A percentile compares a stretch with the other conserved stretches of the same genome.
Conservation (phyloP, 2,888 invertebrate species). For the Mystacides longicornis region DNA sequence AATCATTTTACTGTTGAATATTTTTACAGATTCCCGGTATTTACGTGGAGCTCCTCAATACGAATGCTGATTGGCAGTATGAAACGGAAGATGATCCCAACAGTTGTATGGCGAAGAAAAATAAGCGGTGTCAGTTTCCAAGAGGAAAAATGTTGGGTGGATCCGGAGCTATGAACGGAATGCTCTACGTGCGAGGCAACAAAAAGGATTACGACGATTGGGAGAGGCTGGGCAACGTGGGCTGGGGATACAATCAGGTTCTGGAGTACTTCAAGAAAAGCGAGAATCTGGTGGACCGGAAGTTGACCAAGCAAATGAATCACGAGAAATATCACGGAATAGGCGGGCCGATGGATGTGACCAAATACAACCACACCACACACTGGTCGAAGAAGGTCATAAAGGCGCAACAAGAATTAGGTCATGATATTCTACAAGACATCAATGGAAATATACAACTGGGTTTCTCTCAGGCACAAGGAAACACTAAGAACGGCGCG, state of each 20-base stretch:
- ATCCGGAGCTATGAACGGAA: constrained; percentile 52
- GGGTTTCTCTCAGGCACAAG: constrained; percentile 41
- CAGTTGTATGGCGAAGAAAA: constrained; percentile 38
- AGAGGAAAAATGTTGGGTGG: constrained; percentile 60
- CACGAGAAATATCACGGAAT: constrained; percentile 34
- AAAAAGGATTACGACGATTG: constrained; percentile 49
- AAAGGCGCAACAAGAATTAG: constrained; percentile 42
- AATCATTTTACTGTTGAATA: no score
- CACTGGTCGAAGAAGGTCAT: constrained; percentile 37
- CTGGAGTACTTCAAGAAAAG: constrained; percentile 44
- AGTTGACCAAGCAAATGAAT: constrained; percentile 26
- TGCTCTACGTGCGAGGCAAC: constrained; percentile 54
- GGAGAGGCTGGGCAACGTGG: constrained; percentile 44
- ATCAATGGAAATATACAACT: constrained; percentile 40
- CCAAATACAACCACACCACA: constrained; percentile 12
- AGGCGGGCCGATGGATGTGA: constrained; percentile 40
- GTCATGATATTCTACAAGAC: constrained; percentile 34
- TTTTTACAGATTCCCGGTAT: constrained; percentile 15
- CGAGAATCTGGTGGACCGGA: constrained; percentile 34
- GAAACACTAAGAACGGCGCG: constrained; percentile 42
- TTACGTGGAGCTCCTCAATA: constrained; percentile 3
- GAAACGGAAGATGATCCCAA: constrained; percentile 40
- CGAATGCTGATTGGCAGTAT: constrained; percentile 46
- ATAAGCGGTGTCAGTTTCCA: constrained; percentile 46
- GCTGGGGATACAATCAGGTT: constrained; percentile 50